These are phyloP conservation scores for Oceanodroma leucorhoa DNA, from an alignment of 2,797 vertebrate genomes.

Conservation along the genomic window DNA sequence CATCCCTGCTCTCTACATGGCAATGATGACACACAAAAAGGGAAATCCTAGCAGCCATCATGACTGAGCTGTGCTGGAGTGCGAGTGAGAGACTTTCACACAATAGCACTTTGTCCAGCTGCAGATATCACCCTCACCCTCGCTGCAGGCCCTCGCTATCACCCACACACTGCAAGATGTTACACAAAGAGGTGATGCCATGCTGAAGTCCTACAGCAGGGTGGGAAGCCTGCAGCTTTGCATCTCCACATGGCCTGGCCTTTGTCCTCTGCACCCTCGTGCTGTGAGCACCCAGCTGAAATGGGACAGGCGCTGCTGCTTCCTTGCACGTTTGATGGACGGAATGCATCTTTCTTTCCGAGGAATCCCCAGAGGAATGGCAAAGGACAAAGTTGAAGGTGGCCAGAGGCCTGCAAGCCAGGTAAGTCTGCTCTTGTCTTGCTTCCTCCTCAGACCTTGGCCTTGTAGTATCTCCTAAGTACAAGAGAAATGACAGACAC, in stretches of 20 bases:
- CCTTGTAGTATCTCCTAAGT: neutral
- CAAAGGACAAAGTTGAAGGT: neutral
- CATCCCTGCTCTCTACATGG: neutral
- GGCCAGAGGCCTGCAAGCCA: neutral
- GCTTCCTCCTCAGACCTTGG: neutral
- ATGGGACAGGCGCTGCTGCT: neutral
- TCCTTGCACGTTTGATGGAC: neutral
- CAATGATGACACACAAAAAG: neutral
- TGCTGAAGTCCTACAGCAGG: neutral
- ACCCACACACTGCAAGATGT: neutral
- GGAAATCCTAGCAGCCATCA: neutral
- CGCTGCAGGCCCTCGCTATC: neutral
- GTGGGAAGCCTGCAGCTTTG: neutral
- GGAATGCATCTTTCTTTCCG: neutral
- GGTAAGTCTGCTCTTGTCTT: neutral
- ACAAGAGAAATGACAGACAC: neutral
- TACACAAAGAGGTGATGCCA: rapidly evolving
- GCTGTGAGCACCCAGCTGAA: neutral
- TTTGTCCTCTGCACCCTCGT: rapidly evolving
- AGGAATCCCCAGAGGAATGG: neutral
- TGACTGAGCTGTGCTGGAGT: neutral
- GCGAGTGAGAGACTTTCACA: neutral
- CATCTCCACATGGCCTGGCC: neutral
- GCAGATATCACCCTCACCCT: neutral
- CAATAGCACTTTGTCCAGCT: neutral